phyloP scores from a whole-genome alignment of 2,888 invertebrate genomes.

The Spodoptera exigua region DNA sequence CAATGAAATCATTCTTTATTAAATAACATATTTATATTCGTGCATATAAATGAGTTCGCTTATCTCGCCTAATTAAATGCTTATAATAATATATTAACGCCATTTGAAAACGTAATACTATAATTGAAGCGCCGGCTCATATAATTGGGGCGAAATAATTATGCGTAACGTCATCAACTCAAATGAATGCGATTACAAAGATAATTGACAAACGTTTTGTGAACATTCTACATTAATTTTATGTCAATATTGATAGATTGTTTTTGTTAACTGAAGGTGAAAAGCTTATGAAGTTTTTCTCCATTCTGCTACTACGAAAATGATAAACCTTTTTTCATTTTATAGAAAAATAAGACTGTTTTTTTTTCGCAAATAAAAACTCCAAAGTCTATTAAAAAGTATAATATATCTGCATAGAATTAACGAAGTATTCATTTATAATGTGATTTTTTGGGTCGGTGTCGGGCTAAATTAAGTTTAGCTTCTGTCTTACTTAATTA shows the following conservation, averaged over 20 bases:
- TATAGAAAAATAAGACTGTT: no score
- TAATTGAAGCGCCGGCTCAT: conserved; percentile 16
- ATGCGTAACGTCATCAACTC: conserved; percentile 19
- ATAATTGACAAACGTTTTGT: conserved; percentile 31
- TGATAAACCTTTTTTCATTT: no score
- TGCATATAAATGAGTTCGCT: not conserved
- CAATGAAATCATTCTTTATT: no score
- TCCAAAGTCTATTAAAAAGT: conserved; percentile 27
- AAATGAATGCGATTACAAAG: conserved; percentile 33
- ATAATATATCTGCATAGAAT: conserved; percentile 28
- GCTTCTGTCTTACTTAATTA: conserved; percentile 51
- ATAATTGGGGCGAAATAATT: conserved; percentile 37
- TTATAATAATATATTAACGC: conserved; percentile 15
- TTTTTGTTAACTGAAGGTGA: not conserved
- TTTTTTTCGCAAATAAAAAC: no score
- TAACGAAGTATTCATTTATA: conserved; percentile 51
- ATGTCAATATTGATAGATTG: conserved; percentile 10
- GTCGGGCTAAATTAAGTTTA: conserved; percentile 51
- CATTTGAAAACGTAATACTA: conserved; percentile 17
- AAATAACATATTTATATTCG: not conserved
- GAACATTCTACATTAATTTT: conserved; percentile 16
- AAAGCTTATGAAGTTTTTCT: no score
- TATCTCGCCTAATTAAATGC: conserved; percentile 8
- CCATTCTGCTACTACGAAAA: no score
- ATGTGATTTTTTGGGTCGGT: conserved; percentile 35